Evolutionary conservation across 2,113 vertebrate genomes (phyloP).

Genomic region (Paratilapia polleni): DNA sequence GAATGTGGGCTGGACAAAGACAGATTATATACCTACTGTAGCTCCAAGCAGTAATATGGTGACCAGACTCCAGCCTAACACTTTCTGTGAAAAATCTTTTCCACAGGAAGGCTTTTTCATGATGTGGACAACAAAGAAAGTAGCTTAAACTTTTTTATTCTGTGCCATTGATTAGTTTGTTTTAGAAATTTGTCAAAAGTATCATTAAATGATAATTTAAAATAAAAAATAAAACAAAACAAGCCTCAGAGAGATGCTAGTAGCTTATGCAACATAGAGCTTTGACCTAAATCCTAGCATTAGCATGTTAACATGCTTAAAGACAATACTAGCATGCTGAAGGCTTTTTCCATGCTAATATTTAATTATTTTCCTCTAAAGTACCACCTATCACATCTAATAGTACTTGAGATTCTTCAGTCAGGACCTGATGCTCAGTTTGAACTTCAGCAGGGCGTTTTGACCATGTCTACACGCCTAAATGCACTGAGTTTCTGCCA

Average conservation of each 20-base stretch:
- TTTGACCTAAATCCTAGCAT: too few species aligned
- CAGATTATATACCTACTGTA: neutral
- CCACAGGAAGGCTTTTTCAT: too few species aligned
- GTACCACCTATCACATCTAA: neutral
- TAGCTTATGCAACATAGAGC: too few species aligned
- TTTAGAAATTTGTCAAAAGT: accelerated
- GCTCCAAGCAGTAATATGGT: neutral
- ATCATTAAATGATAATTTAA: neutral
- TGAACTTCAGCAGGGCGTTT: too few species aligned
- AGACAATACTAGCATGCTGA: neutral
- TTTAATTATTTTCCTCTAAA: neutral
- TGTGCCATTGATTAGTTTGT: too few species aligned
- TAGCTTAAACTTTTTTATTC: neutral
- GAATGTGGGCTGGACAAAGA: neutral
- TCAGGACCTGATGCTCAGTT: neutral
- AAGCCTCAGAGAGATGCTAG: neutral
- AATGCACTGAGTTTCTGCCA: too few species aligned
- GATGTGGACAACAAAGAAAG: neutral
- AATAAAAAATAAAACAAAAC: accelerated
- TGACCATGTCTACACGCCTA: too few species aligned
- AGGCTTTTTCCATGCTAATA: neutral
- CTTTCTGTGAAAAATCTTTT: neutral
- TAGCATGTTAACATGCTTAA: neutral
- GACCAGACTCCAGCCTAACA: accelerated
- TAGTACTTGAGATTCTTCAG: neutral